phyloP scores from a whole-genome alignment of 1,140 invertebrate genomes.

The Lordiphosa collinella region DNA sequence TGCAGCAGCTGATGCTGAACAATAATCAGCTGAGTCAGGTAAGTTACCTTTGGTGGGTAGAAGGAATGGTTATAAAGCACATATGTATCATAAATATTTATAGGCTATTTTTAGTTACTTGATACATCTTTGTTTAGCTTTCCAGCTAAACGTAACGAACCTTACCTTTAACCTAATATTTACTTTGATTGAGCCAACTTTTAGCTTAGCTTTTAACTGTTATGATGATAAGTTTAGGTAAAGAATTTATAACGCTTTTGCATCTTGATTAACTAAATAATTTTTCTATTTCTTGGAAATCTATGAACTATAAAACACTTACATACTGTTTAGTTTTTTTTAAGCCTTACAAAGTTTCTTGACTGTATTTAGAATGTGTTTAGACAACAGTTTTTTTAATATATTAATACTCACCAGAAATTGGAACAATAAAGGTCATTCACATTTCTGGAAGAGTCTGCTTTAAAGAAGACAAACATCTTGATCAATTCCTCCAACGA shows the following conservation, averaged over 20 bases:
- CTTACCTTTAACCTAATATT: neutral
- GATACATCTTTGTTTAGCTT: constrained; percentile 16
- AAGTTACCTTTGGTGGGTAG: constrained; percentile 10
- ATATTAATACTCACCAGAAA: too few species aligned
- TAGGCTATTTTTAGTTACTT: neutral
- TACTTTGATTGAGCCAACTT: neutral
- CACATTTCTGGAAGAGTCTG: too few species aligned
- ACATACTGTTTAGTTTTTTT: too few species aligned
- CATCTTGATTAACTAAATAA: neutral
- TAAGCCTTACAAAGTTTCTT: too few species aligned
- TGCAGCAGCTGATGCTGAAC: constrained; percentile 45
- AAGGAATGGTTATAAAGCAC: neutral
- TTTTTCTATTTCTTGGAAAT: too few species aligned
- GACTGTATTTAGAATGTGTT: too few species aligned
- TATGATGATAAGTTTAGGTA: neutral
- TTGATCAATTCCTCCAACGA: too few species aligned
- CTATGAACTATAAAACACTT: too few species aligned
- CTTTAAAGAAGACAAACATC: too few species aligned
- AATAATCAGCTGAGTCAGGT: constrained; percentile 57
- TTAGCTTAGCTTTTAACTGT: neutral
- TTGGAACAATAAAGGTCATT: too few species aligned
- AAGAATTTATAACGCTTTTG: neutral
- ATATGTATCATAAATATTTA: too few species aligned
- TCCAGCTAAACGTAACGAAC: constrained; percentile 21
- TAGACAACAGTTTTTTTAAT: too few species aligned